Base-by-base conservation (phyloP, 1,140 invertebrate species). In the Aphelinus atriplicis region DNA sequence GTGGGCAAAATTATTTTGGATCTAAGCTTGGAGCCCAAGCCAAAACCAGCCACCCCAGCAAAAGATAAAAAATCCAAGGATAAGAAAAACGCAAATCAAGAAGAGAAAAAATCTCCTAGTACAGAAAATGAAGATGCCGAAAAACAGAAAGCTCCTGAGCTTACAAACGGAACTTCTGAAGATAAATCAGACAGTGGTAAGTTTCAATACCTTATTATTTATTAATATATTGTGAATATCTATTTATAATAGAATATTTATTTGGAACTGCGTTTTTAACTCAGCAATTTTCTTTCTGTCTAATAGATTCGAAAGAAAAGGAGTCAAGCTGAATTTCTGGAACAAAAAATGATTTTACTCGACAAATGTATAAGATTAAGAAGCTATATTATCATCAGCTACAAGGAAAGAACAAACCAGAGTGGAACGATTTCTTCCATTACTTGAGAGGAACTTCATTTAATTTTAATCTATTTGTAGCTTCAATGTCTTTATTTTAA, bases 1-100 rank as follows among this genome's bases (percentile, higher is more conserved):
- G 92, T 97, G 82, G 96, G 95, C 9, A 97, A 96, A 88, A 91
- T 97, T 10, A 90, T 96, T 45, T 85, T 97, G 66, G 94, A 96
- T 84, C 94, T 94, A 43, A 91, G 90, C 50, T 80, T 94, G 81
- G 93, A 94, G 81, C 93, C 93, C 0, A 94, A 94, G 82, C 93
- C 93, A 43, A 94, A 94, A 85, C 92, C 93, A 62, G 91, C 92
- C 1, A 94, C 93, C 3, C 93, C 93, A 3, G 92, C 92, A 58
- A 94, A 94, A 82, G 90, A 90, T 67, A 93, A 93, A 80, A 93
- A 93, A 80, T 86, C 89, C 57, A 92, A 92, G 74, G 91, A 93
- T 77, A 92, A 94, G 88, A 93, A 93, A 82, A 90, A 91, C 79
- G 90, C 91, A 78, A 91, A 89, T 80, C 92, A 92, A 74, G 91